Percentiles rank a stretch among this genome's conserved stretches.
These are phyloP conservation scores for Tragelaphus scriptus DNA, from an alignment of 2,113 vertebrate genomes.

Conservation along the genomic window DNA sequence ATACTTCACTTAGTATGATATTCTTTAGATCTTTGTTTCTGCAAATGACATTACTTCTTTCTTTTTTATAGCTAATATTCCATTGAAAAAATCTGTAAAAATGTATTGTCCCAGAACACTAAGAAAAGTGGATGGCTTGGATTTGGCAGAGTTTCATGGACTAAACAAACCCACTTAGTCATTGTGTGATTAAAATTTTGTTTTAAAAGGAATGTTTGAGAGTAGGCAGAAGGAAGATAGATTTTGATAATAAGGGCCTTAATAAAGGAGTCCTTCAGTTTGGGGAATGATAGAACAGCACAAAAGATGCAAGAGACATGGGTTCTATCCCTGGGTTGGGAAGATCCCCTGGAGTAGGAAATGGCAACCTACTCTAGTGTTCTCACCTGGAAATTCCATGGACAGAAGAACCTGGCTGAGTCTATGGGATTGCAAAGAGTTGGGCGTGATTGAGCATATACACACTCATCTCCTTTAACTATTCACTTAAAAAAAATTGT, in stretches of 20 bases:
- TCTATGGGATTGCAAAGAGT: neutral
- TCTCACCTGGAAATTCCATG: neutral
- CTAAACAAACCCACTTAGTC: neutral
- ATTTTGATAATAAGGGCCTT: neutral
- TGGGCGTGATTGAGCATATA: neutral
- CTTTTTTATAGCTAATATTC: neutral
- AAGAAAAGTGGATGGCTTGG: neutral
- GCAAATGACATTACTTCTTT: neutral
- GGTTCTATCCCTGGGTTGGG: neutral
- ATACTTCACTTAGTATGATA: neutral
- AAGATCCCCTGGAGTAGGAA: neutral
- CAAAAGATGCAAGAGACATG: neutral
- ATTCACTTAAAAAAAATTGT: neutral
- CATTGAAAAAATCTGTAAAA: neutral
- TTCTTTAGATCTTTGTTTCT: neutral
- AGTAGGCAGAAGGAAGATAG: neutral
- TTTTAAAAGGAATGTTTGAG: neutral
- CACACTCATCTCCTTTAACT: neutral
- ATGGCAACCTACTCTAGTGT: neutral
- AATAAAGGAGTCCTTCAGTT: neutral
- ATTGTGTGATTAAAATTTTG: neutral
- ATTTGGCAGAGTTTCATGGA: neutral
- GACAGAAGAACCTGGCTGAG: neutral
- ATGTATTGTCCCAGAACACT: neutral
- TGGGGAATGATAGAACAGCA: neutral